Evolutionary conservation across 2,797 vertebrate species (phyloP).

Genomic region (Phoeniculus purpureus): DNA sequence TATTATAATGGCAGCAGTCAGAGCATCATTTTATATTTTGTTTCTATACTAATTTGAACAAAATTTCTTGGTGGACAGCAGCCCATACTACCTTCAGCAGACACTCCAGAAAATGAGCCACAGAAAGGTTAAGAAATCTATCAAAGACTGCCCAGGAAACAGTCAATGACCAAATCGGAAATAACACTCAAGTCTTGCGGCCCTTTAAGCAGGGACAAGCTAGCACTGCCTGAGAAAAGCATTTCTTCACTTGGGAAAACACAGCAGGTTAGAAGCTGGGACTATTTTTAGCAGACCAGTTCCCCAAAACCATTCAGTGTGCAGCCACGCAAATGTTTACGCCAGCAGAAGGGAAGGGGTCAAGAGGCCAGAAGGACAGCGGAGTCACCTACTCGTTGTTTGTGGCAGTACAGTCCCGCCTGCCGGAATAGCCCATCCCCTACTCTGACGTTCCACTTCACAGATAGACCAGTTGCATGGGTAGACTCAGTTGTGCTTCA

Average conservation of each 20-base stretch:
- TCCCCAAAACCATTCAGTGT: neutral
- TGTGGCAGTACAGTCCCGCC: neutral
- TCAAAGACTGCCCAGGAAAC: slow-evolving; percentile 40
- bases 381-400: neutral
- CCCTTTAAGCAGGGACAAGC: neutral
- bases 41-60: neutral
- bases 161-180: slow-evolving; percentile 39
- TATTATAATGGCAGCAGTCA: neutral
- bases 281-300: slow-evolving; percentile 43
- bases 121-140: slow-evolving; percentile 59
- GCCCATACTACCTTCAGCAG: neutral
- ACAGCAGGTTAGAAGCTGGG: slow-evolving; percentile 4
- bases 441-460: neutral
- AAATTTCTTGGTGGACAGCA: slow-evolving; percentile 4
- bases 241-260: neutral
- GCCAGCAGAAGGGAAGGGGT: neutral
- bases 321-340: neutral
- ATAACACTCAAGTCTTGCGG: neutral
- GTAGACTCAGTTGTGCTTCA: neutral
- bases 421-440: neutral
- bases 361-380: neutral
- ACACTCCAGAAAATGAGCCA: slow-evolving; percentile 44
- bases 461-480: neutral
- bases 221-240: neutral
- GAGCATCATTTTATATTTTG: neutral